Conservation (phyloP, 1,140 invertebrate genomes). For the Drosophila ogumai region DNA sequence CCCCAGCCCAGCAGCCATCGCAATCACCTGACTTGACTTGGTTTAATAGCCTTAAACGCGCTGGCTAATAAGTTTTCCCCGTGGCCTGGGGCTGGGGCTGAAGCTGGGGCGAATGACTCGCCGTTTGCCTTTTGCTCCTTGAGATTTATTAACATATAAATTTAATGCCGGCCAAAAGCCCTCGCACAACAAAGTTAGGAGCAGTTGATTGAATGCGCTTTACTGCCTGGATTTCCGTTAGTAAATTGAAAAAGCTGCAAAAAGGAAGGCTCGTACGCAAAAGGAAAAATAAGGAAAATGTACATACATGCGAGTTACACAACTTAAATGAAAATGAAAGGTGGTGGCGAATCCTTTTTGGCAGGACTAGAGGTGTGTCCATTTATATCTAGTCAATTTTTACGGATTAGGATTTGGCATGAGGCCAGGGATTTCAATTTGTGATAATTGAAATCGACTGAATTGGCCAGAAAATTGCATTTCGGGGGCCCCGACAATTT, state of each 20-base stretch:
- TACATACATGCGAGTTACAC: neutral
- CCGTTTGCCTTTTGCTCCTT: slow-evolving; percentile 74
- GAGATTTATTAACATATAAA: slow-evolving; percentile 83
- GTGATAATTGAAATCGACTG: slow-evolving; percentile 34
- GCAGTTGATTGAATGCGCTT: slow-evolving; percentile 79
- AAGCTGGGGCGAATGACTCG: slow-evolving; percentile 45
- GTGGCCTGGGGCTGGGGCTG: no score
- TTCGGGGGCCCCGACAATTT: neutral
- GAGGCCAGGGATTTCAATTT: slow-evolving; percentile 26
- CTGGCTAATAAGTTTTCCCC: slow-evolving; percentile 70
- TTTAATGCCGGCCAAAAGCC: slow-evolving; percentile 61
- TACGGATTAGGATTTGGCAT: slow-evolving; percentile 19
- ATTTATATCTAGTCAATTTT: slow-evolving; percentile 23
- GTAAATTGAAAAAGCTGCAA: slow-evolving; percentile 68
- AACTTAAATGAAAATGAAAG: slow-evolving; percentile 21
- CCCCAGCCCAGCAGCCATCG: neutral
- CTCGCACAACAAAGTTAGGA: slow-evolving; percentile 67
- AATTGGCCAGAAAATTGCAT: slow-evolving; percentile 22
- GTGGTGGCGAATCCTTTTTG: slow-evolving; percentile 17
- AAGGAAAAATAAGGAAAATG: neutral
- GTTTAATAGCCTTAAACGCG: slow-evolving; percentile 66
- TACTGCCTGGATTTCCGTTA: slow-evolving; percentile 80
- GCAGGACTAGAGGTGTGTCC: slow-evolving; percentile 4
- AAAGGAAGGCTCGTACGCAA: slow-evolving; percentile 13
- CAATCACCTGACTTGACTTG: slow-evolving; percentile 31